These are phyloP conservation scores for Sciaenops ocellatus DNA, from an alignment of 2,797 vertebrate genomes.

Conservation along the genomic window DNA sequence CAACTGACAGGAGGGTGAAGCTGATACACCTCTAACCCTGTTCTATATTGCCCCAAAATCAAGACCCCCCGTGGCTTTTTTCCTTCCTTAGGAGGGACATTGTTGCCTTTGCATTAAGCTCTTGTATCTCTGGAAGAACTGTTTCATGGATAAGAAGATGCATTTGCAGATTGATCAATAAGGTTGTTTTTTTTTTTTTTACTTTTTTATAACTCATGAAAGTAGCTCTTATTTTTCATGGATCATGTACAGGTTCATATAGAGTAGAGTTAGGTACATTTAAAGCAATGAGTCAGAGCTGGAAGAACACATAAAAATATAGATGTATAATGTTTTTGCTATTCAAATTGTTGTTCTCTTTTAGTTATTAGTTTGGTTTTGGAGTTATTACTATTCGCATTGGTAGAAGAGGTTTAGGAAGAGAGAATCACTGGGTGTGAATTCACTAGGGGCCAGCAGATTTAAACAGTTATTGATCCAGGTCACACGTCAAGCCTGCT, in stretches of 20 bases:
- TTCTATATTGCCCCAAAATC: conserved; percentile 44
- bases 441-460: conserved; percentile 79
- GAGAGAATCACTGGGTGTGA: conserved; percentile 70
- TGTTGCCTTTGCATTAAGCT: not conserved
- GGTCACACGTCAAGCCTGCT: conserved; percentile 84
- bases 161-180: not conserved
- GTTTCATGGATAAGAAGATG: not conserved
- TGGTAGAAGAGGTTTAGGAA: conserved; percentile 44
- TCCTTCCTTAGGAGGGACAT: not conserved
- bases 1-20: conserved; percentile 76
- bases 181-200: not conserved
- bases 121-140: conserved; percentile 2
- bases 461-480: conserved; percentile 90
- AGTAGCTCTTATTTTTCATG: not conserved
- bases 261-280: not conserved
- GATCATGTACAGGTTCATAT: not conserved
- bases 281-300: too few relatives aligned
- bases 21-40: conserved; percentile 76
- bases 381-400: conserved; percentile 26
- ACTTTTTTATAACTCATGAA: not conserved
- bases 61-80: conserved; percentile 10
- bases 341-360: not conserved
- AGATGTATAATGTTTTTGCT: not conserved
- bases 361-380: conserved; percentile 20
- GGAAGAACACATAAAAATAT: not conserved